Base-by-base conservation (phyloP, 2,888 invertebrate genomes). In the Rhaphigaster nebulosa region DNA sequence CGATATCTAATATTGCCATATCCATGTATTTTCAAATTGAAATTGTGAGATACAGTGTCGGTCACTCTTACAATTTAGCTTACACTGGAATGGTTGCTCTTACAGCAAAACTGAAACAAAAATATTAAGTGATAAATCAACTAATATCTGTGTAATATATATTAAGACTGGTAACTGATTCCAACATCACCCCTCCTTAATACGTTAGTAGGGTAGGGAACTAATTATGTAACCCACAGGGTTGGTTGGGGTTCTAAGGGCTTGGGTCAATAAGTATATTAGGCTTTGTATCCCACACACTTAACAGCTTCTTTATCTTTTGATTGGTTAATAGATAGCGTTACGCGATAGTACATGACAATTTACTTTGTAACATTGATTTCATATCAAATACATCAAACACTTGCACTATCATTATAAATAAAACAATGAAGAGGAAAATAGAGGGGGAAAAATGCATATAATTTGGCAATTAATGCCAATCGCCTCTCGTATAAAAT, bases 161-260 rank as follows among this genome's bases (percentile, higher is more conserved):
- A 84, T 84, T 15, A n/a, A n/a, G 84, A 13, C 5, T 45, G 45
- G 45, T 26, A 45, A 45, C 84, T 26, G 84, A 84, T 50, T 45
- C 18, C 1, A 45, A 26, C 0, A 15, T 50, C 15, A 50, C n/a
- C 45, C 45, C 84, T 41, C 45, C n/a, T 5, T 13, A 41, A 80
- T 80, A 38, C 41, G 80, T 80, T 80, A n/a, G 80, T 80, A 20
- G 41, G 80, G 80, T 34, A n/a, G 84, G 2, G 45, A 45, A 45
- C 45, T 84, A 84, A 84, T 84, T 45, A 84, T 45, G 45, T 50
- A 84, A 84, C 20, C 84, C n/a, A 10, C 4, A 26, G 80, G 80
- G 84, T 41, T 41, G 26, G 84, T 10, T 41, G 26, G 34, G n/a
- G 45, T 13, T 12, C 23, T 80, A 0, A 80, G 23, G 80, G 80